phyloP scores from a whole-genome alignment of 2,888 invertebrate species.

The Apantesis nais region DNA sequence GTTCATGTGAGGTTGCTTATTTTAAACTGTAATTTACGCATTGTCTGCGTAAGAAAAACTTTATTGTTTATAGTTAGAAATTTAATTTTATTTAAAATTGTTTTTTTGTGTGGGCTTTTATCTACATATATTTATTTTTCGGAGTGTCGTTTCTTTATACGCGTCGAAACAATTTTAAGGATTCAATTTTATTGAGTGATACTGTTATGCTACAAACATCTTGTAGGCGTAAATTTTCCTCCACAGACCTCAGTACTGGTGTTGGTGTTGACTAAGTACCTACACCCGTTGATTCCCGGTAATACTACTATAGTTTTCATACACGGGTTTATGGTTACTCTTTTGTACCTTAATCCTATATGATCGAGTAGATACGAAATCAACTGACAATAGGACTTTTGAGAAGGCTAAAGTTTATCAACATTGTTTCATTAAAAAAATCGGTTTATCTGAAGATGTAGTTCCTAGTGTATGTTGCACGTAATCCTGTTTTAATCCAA shows the following conservation, averaged over 20 bases:
- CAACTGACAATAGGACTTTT: no score
- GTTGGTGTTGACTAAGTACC: no score
- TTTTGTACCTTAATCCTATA: no score
- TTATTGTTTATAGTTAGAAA: conserved; percentile 4
- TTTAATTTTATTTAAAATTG: conserved; percentile 7
- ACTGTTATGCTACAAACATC: conserved; percentile 7
- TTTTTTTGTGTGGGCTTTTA: conserved; percentile 13
- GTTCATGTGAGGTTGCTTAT: background rate
- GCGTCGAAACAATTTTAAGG: background rate
- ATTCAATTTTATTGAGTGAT: background rate
- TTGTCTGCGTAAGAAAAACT: background rate
- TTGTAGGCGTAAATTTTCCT: background rate
- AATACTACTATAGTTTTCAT: background rate
- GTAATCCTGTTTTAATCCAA: no score
- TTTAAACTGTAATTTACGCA: background rate
- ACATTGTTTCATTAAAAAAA: no score
- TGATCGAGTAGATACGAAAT: no score
- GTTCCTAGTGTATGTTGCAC: no score
- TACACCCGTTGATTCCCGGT: background rate
- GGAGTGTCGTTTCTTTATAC: conserved; percentile 24
- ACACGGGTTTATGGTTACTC: no score
- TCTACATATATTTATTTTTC: conserved; percentile 32
- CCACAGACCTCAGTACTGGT: no score
- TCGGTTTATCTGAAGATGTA: no score
- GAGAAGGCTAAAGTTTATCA: no score